Evolutionary conservation across 2,113 vertebrate species (phyloP).

Genomic region (Asarcornis scutulata): DNA sequence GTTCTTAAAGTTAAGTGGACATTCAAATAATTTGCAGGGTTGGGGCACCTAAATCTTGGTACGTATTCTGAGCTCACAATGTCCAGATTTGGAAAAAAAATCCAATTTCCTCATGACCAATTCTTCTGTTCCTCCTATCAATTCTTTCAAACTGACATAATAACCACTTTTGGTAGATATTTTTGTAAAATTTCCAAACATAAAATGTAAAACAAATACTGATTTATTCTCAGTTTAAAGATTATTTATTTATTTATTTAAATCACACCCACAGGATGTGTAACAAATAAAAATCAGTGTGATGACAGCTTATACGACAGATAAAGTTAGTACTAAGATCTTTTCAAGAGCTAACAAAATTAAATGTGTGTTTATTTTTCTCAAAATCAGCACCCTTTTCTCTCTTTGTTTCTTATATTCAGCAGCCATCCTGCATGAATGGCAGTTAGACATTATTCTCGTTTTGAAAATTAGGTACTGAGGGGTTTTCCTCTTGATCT

Average conservation of each 20-base stretch:
- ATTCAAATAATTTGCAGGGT: neutral
- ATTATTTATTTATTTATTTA: neutral
- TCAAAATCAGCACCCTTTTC: neutral
- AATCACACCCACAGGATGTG: neutral
- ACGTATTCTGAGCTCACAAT: neutral
- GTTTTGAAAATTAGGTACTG: neutral
- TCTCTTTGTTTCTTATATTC: neutral
- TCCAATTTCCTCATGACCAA: neutral
- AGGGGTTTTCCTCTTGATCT: neutral
- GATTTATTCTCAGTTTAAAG: neutral
- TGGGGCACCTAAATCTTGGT: neutral
- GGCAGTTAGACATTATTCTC: neutral
- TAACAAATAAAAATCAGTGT: neutral
- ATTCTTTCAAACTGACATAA: neutral
- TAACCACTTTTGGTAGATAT: neutral
- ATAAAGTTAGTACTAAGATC: neutral
- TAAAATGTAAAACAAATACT: neutral
- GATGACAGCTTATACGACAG: neutral
- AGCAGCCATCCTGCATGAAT: neutral
- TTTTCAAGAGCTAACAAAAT: neutral
- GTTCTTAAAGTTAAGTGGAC: neutral
- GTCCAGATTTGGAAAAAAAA: neutral
- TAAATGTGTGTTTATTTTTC: neutral
- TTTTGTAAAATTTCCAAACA: neutral
- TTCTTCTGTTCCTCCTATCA: neutral